Base-by-base conservation (phyloP, 2,113 vertebrate species). In the Zosterops japonicus region DNA sequence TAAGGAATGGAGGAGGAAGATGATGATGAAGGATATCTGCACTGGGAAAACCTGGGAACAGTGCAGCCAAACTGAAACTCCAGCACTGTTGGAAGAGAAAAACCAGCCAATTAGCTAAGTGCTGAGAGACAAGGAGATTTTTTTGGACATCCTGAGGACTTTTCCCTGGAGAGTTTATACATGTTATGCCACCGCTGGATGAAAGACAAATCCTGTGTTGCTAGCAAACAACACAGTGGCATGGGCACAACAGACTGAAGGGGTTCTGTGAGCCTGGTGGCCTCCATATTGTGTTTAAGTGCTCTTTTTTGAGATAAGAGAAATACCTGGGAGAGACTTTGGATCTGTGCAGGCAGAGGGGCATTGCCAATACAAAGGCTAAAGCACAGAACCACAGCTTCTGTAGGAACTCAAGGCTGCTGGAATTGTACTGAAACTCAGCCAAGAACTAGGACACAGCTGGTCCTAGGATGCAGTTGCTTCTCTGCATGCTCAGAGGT, bases 1-100 rank as follows among this genome's bases (percentile, higher is more conserved):
- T 4, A 2, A 0, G 0, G 9, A 28, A 15, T 12, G 2, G 3
- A 23, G n/a, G 4, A 89, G 15, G 31, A 93, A 77, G 27, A 39
- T 35, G 16, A 11, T 1, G 1, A 17, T 25, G 55, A 41, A 71
- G 7, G 23, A 9, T 11, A 29, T 42, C 35, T 14, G 39, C 5
- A 14, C 14, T 24, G 28, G 24, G 39, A 31, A 83, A 83, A 59
- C 20, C 10, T 64, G 31, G 15, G 9, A 46, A 68, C 22, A 69
- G n/a, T 5, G 33, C 0, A 14, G 75, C 12, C 46, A 77, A 65
- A 46, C 36, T 74, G 50, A 77, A 89, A 31, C 25, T 77, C 49
- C 61, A 28, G 36, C 5, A 2, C 63, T 41, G n/a, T 6, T 57
- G 35, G 36, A 93, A 71, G 57, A 71, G 16, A 39, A 81, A 90